These are phyloP conservation scores for Synanthedon formicaeformis DNA, from an alignment of 2,888 invertebrate genomes.

Conservation along the genomic window DNA sequence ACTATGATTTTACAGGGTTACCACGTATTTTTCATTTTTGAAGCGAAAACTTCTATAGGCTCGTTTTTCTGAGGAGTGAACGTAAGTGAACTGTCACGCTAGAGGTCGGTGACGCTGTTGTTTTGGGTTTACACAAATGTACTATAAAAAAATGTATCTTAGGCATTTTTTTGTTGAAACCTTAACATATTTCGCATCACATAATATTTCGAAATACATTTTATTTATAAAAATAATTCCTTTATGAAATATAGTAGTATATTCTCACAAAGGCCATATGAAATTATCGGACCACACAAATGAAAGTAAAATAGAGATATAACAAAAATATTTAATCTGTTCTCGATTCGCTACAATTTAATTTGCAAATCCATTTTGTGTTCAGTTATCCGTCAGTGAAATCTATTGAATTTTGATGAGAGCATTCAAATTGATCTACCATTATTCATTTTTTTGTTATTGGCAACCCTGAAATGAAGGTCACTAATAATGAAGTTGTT, in stretches of 20 bases:
- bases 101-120: too few relatives aligned
- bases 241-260: too few relatives aligned
- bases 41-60: too few relatives aligned
- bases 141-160: too few relatives aligned
- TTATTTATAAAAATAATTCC: too few relatives aligned
- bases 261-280: too few relatives aligned
- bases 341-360: conserved; percentile 26
- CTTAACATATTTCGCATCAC: too few relatives aligned
- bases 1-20: conserved; percentile 27
- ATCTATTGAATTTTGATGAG: conserved; percentile 33
- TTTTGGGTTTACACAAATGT: too few relatives aligned
- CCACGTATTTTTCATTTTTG: conserved; percentile 9
- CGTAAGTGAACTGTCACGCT: too few relatives aligned
- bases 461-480: conserved; percentile 35
- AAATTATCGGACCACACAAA: neutral
- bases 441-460: neutral
- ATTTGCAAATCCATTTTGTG: conserved; percentile 35
- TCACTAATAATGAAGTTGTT: conserved; percentile 52
- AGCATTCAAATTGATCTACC: conserved; percentile 11
- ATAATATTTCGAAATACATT: too few relatives aligned
- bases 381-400: conserved; percentile 22
- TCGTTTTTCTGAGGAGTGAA: too few relatives aligned
- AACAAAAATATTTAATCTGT: conserved; percentile 19
- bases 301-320: neutral
- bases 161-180: too few relatives aligned